A percentile compares a stretch with the other conserved stretches of the same genome.
Evolutionary conservation across 1,140 invertebrate genomes (phyloP).

Genomic region (Magallana gigas): DNA sequence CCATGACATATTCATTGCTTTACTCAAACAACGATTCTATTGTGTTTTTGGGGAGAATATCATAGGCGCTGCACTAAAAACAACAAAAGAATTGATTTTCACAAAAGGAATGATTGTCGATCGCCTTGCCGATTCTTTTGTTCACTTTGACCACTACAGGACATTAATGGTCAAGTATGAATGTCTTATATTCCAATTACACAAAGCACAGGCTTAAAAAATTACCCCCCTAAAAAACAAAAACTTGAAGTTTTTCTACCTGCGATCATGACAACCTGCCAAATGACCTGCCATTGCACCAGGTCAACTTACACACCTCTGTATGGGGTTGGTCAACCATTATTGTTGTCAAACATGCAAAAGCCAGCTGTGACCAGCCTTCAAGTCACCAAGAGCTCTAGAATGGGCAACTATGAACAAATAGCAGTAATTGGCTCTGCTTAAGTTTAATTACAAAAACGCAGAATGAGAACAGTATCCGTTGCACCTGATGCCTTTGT

Average conservation of each 20-base stretch:
- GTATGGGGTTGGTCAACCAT: slow-evolving; percentile 2
- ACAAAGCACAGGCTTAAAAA: background rate
- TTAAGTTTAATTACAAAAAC: background rate
- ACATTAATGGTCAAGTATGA: background rate
- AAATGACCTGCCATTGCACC: slow-evolving; percentile 25
- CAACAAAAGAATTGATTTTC: slow-evolving; percentile 12
- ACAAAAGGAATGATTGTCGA: background rate
- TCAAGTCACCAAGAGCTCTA: background rate
- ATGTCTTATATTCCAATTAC: slow-evolving; percentile 2
- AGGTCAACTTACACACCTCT: slow-evolving; percentile 34
- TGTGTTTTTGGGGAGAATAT: background rate
- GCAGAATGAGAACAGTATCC: background rate
- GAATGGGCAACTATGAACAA: background rate
- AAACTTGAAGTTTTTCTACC: background rate
- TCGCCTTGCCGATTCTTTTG: background rate
- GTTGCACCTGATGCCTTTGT: background rate
- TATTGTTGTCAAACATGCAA: slow-evolving; percentile 31
- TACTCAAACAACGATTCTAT: background rate
- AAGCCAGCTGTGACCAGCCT: slow-evolving; percentile 31
- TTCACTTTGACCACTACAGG: background rate
- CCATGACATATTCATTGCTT: slow-evolving; percentile 29
- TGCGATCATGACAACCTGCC: slow-evolving; percentile 7
- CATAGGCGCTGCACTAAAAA: background rate
- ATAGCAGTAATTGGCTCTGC: background rate
- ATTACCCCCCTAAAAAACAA: slow-evolving; percentile 21